A percentile compares a stretch with the other conserved stretches of the same genome.
Evolutionary conservation across 2,797 vertebrate species (phyloP).

Genomic region (Lindbergichthys nudifrons): DNA sequence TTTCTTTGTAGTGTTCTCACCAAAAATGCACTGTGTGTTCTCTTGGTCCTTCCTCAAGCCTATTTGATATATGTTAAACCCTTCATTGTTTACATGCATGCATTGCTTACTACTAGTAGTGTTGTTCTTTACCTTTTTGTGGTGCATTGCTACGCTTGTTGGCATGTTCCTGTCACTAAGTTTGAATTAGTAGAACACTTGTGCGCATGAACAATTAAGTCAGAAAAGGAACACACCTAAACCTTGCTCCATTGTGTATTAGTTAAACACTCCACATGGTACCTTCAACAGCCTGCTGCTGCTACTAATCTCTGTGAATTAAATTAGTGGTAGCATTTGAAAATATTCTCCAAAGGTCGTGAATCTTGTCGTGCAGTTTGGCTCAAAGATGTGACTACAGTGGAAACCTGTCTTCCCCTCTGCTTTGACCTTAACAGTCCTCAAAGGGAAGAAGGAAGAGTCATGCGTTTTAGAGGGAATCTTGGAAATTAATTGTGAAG

Average conservation of each 20-base stretch:
- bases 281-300: not conserved
- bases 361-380: slow-evolving; percentile 23
- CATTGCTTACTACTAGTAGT: not conserved
- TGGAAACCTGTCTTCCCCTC: slow-evolving; percentile 13
- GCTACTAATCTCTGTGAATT: not conserved
- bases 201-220: not conserved
- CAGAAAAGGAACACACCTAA: not conserved
- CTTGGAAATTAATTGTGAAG: slow-evolving; percentile 8
- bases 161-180: not conserved
- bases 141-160: not conserved
- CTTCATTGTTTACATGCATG: not conserved
- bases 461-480: slow-evolving; percentile 13
- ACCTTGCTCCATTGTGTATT: not conserved
- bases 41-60: not conserved
- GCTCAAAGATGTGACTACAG: slow-evolving; percentile 12
- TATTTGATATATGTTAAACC: not conserved
- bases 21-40: not conserved
- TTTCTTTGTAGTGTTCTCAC: not conserved
- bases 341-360: slow-evolving; percentile 4
- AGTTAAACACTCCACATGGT: not conserved
- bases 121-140: not conserved
- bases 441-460: slow-evolving; percentile 8
- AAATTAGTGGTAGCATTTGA: slow-evolving; percentile 1
- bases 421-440: slow-evolving; percentile 11
- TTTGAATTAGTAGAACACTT: not conserved